Percentiles rank a stretch among this genome's conserved stretches.
Evolutionary conservation across 2,888 invertebrate genomes (phyloP).

Genomic region (Amiota minor): DNA sequence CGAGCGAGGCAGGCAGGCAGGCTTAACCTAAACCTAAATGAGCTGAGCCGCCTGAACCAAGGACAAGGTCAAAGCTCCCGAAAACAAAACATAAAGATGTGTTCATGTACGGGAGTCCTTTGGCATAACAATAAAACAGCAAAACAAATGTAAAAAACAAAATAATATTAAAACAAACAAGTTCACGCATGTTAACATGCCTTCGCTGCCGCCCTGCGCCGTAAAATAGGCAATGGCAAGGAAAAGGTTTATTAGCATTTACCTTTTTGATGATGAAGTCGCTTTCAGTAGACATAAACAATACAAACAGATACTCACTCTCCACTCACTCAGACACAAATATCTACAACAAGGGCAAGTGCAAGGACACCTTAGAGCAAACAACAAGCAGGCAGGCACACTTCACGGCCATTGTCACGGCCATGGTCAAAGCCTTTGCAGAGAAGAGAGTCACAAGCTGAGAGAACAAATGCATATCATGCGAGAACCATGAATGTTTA

Average conservation of each 20-base stretch:
- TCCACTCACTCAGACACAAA: slow-evolving; percentile 36
- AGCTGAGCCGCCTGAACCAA: slow-evolving; percentile 38
- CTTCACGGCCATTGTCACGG: slow-evolving; percentile 65
- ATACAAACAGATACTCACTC: too few relatives aligned
- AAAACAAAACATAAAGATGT: too few relatives aligned
- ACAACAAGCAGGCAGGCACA: slow-evolving; percentile 6
- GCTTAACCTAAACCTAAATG: too few relatives aligned
- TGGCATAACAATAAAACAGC: neutral
- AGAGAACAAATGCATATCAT: slow-evolving; percentile 28
- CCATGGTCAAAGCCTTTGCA: slow-evolving; percentile 52
- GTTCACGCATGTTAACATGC: slow-evolving; percentile 33
- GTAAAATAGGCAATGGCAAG: slow-evolving; percentile 29
- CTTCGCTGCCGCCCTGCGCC: slow-evolving; percentile 15
- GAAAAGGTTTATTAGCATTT: slow-evolving; percentile 64
- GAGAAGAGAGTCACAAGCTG: slow-evolving; percentile 35
- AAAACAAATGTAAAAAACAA: slow-evolving; percentile 3
- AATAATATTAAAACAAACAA: slow-evolving; percentile 5
- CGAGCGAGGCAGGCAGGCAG: neutral
- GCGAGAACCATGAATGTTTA: neutral
- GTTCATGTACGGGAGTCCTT: too few relatives aligned
- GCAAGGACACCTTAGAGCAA: slow-evolving; percentile 55
- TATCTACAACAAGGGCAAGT: slow-evolving; percentile 57
- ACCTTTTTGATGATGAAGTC: slow-evolving; percentile 32
- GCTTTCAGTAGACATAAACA: too few relatives aligned
- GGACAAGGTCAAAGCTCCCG: slow-evolving; percentile 67